Percentiles rank a stretch among this genome's conserved stretches.
phyloP scores from a whole-genome alignment of 2,888 invertebrate species.

The Tortrix viridana region DNA sequence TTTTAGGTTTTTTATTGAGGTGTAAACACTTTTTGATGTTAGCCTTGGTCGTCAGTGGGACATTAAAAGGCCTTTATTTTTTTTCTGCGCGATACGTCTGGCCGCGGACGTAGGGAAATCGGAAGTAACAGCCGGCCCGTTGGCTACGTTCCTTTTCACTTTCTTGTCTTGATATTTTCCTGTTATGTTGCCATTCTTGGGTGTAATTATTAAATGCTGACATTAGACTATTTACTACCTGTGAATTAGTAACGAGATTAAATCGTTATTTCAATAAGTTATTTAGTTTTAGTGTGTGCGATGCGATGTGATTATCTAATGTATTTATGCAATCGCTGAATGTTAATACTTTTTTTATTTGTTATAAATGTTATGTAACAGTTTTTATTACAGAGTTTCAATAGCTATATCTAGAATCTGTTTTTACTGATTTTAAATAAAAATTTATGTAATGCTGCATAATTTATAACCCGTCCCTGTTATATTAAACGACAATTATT shows the following conservation, averaged over 20 bases:
- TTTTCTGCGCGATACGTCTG: constrained; percentile 57
- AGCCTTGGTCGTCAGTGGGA: constrained; percentile 36
- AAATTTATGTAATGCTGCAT: no score
- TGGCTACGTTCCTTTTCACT: constrained; percentile 71
- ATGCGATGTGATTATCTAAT: constrained; percentile 44
- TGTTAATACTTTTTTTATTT: constrained; percentile 4
- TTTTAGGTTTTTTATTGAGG: constrained; percentile 44
- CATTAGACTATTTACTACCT: constrained; percentile 21
- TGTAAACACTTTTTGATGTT: constrained; percentile 30
- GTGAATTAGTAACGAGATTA: constrained; percentile 28
- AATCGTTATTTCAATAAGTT: constrained; percentile 4
- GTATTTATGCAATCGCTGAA: constrained; percentile 14
- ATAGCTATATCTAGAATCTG: no score
- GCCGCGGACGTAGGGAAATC: constrained; percentile 64
- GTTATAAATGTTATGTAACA: no score
- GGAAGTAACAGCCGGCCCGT: constrained; percentile 68
- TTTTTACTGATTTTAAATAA: no score
- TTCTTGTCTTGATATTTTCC: constrained; percentile 52
- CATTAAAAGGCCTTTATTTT: constrained; percentile 41
- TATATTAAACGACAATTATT: no score
- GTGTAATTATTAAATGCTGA: constrained; percentile 28
- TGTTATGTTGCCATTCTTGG: constrained; percentile 46
- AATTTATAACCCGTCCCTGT: no score
- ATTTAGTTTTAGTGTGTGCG: constrained; percentile 46
- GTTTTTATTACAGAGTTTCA: no score